Evolutionary conservation across 2,888 invertebrate genomes (phyloP).

Genomic region (Marasmarcha lunaedactyla): DNA sequence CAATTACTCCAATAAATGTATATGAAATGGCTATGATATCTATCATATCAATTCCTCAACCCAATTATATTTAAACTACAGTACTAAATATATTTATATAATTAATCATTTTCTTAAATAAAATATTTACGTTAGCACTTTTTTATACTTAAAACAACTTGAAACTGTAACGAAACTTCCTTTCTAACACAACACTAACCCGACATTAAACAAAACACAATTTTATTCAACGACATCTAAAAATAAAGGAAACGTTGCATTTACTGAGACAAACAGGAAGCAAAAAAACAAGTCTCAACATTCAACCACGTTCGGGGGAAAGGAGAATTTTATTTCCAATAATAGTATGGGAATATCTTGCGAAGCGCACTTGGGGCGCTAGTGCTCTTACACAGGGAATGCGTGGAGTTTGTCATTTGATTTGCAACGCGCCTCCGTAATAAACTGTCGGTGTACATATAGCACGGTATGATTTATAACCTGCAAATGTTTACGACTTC

Average conservation of each 20-base stretch:
- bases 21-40: too few species aligned
- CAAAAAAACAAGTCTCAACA: slow-evolving; percentile 2
- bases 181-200: too few species aligned
- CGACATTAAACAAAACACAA: too few species aligned
- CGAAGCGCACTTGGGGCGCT: neutral
- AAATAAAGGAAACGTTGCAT: neutral
- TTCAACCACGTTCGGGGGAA: slow-evolving; percentile 1
- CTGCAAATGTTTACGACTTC: slow-evolving; percentile 39
- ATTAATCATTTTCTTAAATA: too few species aligned
- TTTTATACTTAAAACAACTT: too few species aligned
- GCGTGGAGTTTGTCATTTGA: slow-evolving; percentile 64
- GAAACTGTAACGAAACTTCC: too few species aligned
- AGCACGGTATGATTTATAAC: slow-evolving; percentile 61
- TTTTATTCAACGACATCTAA: neutral
- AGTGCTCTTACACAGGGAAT: slow-evolving; percentile 34
- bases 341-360: slow-evolving; percentile 15
- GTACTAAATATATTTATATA: too few species aligned
- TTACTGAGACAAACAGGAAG: slow-evolving; percentile 4
- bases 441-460: slow-evolving; percentile 68
- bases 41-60: too few species aligned
- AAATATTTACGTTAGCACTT: too few species aligned
- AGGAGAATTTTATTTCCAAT: slow-evolving; percentile 15
- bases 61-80: too few species aligned
- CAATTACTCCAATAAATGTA: too few species aligned
- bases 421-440: slow-evolving; percentile 64